These are phyloP conservation scores for Probosciger aterrimus DNA, from an alignment of 2,113 vertebrate species.

Conservation along the genomic window DNA sequence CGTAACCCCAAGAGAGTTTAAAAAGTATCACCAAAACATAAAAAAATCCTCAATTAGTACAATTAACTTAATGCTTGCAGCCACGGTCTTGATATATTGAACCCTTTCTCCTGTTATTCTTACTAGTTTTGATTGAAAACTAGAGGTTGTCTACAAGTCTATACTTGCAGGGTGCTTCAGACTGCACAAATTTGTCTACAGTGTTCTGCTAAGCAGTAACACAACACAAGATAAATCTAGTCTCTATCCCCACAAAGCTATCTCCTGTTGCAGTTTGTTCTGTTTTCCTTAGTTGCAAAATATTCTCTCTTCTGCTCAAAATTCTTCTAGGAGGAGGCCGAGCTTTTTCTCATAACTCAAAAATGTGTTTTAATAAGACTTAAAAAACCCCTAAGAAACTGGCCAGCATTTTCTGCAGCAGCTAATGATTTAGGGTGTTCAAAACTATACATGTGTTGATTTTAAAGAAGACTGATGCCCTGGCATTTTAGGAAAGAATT, in stretches of 20 bases:
- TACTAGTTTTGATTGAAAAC: background rate
- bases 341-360: background rate
- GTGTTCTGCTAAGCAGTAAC: background rate
- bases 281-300: background rate
- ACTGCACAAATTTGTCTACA: background rate
- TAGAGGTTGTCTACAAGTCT: background rate
- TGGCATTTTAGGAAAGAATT: background rate
- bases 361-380: background rate
- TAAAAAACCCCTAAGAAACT: background rate
- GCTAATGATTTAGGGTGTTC: background rate
- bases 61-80: background rate
- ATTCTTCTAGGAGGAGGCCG: background rate
- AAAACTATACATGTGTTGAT: background rate
- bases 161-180: background rate
- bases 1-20: background rate
- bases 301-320: background rate
- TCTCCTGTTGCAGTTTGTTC: background rate
- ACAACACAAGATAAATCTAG: background rate
- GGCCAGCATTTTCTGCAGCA: background rate
- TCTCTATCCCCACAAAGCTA: background rate
- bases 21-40: background rate
- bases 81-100: background rate
- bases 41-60: background rate
- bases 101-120: background rate
- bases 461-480: background rate